These are phyloP conservation scores for Sitophilus oryzae DNA, from an alignment of 1,140 invertebrate species.

Conservation along the genomic window DNA sequence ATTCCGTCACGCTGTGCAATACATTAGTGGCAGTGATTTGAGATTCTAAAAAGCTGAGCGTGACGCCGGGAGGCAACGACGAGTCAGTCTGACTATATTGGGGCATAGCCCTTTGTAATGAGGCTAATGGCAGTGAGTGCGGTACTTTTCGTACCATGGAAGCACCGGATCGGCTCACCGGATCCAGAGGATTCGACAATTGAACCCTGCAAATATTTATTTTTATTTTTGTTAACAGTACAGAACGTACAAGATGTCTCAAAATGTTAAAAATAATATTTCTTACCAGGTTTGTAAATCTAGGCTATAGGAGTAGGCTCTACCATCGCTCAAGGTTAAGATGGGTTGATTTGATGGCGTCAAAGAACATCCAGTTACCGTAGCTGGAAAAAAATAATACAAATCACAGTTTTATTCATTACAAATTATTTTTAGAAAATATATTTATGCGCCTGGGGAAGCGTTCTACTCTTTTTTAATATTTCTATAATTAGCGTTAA, in stretches of 20 bases:
- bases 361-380: conserved; percentile 53
- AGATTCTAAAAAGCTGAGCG: conserved; percentile 69
- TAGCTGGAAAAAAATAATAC: conserved; percentile 42
- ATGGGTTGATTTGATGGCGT: conserved; percentile 58
- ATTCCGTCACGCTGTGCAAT: conserved; percentile 66
- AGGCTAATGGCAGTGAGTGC: conserved; percentile 36
- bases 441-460: no score
- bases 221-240: not conserved
- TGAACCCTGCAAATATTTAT: conserved; percentile 41
- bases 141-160: conserved; percentile 30
- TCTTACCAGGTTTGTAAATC: conserved; percentile 61
- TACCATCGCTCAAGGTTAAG: conserved; percentile 60
- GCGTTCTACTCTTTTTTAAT: no score
- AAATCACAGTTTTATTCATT: not conserved
- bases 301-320: conserved; percentile 59
- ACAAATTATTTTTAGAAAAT: no score
- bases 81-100: conserved; percentile 35
- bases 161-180: conserved; percentile 44
- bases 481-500: no score
- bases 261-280: conserved; percentile 1
- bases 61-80: conserved; percentile 46
- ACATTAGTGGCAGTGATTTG: conserved; percentile 65
- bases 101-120: conserved; percentile 36
- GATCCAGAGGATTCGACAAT: conserved; percentile 47
- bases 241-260: not conserved